Base-by-base conservation (phyloP, 2,888 invertebrate species). In the Ornithoptera priamus region DNA sequence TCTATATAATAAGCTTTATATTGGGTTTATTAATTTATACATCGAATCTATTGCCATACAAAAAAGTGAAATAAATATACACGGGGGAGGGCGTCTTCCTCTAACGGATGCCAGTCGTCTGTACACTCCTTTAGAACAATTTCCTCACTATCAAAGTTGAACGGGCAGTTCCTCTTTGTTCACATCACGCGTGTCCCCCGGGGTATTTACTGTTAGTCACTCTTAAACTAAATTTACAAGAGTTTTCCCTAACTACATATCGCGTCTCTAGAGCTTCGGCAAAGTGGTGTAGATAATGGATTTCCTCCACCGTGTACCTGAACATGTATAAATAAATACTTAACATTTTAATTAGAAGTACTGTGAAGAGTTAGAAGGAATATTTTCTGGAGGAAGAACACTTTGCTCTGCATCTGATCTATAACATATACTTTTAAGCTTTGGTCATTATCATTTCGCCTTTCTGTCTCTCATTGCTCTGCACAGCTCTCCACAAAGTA, bases 221-320 rank as follows among this genome's bases (percentile, higher is more conserved):
- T 62, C 42, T 68, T 63, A 63, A 64, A 63, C 53, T 64, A 36
- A 68, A 63, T 68, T 68, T 60, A 68, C 68, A 68, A 60, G 53
- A 63, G 59, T 64, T 64, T 64, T 50, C 68, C 60, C 39, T 64
- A 63, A 64, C 36, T 59, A 56, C 64, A 68, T 59, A 56, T 64
- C 39, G 64, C 18, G 20, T 39, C 59, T 39, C 59, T 36, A 36
- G 58, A 20, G 50, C 5, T 63, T 63, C 58, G 3, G 18, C 20
- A 20, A 59, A 63, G 50, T 58, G 50, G 50, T 30, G 50, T 18
- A 63, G 46, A 7, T 22, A 63, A 63, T 68, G 17, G 68, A 68
- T 60, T 59, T 59, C 58, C 20, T 12, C 57, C 10, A 15, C 18
- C 15, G 15, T 46, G 1, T 15, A 15, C 12, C 46, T 46, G 46